Evolutionary conservation across 2,888 invertebrate species (phyloP).

Genomic region (Dione juno): DNA sequence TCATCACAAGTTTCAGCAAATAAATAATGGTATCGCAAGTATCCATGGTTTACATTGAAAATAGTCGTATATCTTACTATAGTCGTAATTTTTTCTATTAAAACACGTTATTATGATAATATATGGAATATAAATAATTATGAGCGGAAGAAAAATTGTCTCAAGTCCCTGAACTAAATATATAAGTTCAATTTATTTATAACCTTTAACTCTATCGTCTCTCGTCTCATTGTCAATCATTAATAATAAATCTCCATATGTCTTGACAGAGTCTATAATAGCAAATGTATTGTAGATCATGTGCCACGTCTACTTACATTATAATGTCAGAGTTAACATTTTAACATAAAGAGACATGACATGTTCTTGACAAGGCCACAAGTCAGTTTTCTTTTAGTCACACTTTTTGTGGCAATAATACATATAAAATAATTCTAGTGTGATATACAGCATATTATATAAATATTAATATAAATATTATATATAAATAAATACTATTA

Average conservation of each 20-base stretch:
- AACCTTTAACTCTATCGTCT: neutral
- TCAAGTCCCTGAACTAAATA: too few species aligned
- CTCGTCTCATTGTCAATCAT: neutral
- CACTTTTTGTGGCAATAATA: constrained; percentile 18
- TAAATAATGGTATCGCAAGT: too few species aligned
- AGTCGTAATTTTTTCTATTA: neutral
- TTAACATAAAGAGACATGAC: constrained; percentile 8
- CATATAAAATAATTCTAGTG: too few species aligned
- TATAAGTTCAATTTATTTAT: neutral
- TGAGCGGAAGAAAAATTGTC: too few species aligned
- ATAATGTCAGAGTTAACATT: constrained; percentile 62
- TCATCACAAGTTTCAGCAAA: neutral
- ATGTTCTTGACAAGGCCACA: constrained; percentile 52
- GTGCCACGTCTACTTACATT: neutral
- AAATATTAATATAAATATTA: too few species aligned
- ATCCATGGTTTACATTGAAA: neutral
- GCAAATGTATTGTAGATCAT: constrained; percentile 5
- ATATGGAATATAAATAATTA: too few species aligned
- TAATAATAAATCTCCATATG: neutral
- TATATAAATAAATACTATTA: too few species aligned
- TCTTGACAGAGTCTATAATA: constrained; percentile 4
- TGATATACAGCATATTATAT: too few species aligned
- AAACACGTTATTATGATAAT: too few species aligned
- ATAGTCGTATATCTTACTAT: neutral
- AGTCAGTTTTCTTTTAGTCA: constrained; percentile 18